These are phyloP conservation scores for Leptinotarsa haldemani DNA, from an alignment of 2,888 invertebrate genomes.

Conservation along the genomic window DNA sequence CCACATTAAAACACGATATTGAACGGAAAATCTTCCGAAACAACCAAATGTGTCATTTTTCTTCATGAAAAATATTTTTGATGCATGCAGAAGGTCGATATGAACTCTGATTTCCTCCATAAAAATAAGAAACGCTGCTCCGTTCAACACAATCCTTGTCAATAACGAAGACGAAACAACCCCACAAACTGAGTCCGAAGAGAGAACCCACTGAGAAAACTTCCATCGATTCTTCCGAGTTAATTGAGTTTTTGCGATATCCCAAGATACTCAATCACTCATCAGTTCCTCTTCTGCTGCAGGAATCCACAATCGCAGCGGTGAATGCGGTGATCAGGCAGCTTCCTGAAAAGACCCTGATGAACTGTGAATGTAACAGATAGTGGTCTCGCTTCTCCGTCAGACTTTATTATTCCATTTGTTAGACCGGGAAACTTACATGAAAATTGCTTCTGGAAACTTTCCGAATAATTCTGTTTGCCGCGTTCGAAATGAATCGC, in stretches of 20 bases:
- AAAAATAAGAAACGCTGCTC: not conserved
- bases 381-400: slow-evolving; percentile 54
- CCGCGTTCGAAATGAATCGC: slow-evolving; percentile 44
- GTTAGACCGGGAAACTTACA: slow-evolving; percentile 46
- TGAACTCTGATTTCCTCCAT: too few species aligned
- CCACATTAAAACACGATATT: too few species aligned
- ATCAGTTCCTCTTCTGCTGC: slow-evolving; percentile 56
- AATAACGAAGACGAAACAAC: not conserved
- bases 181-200: not conserved
- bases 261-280: slow-evolving; percentile 58
- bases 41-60: too few species aligned
- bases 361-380: slow-evolving; percentile 61
- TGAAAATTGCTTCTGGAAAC: slow-evolving; percentile 45
- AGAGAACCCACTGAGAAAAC: slow-evolving; percentile 32
- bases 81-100: too few species aligned
- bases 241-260: slow-evolving; percentile 60
- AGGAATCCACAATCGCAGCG: slow-evolving; percentile 54
- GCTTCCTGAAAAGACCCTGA: slow-evolving; percentile 60
- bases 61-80: too few species aligned
- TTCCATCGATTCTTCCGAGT: slow-evolving; percentile 45
- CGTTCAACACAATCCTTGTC: slow-evolving; percentile 10
- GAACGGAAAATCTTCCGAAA: too few species aligned
- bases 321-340: slow-evolving; percentile 60
- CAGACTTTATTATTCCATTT: slow-evolving; percentile 49
- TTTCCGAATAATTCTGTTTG: slow-evolving; percentile 47